These are phyloP conservation scores for Aethes cnicana DNA, from an alignment of 2,888 invertebrate species.

Conservation along the genomic window DNA sequence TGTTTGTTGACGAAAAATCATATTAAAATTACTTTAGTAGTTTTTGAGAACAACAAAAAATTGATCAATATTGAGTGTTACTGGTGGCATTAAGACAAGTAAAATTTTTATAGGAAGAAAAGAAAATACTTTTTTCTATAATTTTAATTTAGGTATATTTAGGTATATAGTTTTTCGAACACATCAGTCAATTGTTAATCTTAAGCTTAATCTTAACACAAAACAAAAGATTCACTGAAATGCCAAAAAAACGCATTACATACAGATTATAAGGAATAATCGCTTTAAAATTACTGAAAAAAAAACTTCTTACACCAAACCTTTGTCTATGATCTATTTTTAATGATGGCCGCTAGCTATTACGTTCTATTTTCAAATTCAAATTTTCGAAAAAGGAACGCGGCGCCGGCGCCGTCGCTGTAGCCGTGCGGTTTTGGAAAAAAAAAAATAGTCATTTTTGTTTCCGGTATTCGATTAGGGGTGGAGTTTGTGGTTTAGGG, in stretches of 20 bases:
- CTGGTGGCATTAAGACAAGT: no score
- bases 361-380: slow-evolving; percentile 68
- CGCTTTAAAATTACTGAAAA: slow-evolving; percentile 55
- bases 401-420: slow-evolving; percentile 42
- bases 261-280: slow-evolving; percentile 47
- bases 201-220: background rate
- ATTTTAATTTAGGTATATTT: no score
- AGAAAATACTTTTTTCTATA: no score
- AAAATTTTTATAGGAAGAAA: no score
- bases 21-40: no score
- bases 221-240: background rate
- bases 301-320: slow-evolving; percentile 37
- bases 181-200: background rate
- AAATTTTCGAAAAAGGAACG: slow-evolving; percentile 49
- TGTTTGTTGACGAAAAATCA: no score
- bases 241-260: slow-evolving; percentile 40
- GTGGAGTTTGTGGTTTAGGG: slow-evolving; percentile 37
- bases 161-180: no score
- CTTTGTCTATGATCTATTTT: slow-evolving; percentile 70
- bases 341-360: slow-evolving; percentile 68
- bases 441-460: slow-evolving; percentile 51
- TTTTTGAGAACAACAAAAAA: no score
- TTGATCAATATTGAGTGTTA: no score
- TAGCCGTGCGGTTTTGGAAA: slow-evolving; percentile 52
- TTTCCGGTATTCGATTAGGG: slow-evolving; percentile 48